Base-by-base conservation (phyloP, 2,888 invertebrate species). In the Perithous albicinctus region DNA sequence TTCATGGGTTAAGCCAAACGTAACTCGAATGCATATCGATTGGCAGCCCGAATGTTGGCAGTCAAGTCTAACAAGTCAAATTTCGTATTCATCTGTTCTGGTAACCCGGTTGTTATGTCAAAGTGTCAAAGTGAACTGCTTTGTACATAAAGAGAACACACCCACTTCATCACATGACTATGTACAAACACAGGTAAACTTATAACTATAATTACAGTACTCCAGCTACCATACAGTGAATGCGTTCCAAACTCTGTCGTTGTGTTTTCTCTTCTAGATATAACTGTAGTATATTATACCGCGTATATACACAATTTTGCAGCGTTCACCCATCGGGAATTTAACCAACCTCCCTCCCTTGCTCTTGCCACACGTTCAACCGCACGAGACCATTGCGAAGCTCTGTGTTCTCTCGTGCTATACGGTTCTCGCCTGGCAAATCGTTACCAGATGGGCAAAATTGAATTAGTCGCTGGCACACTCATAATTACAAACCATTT, bases 391-490 rank as follows among this genome's bases (percentile, higher is more conserved):
- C n/a, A 26, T 35, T 35, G 66, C 66, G 41, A n/a, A 67, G 66
- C 66, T 10, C 72, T 76, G 48, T 29, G 35, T 23, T 74, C 69
- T 43, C 29, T 64, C 64, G 48, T 61, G 7, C 26, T 3, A 41
- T 29, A n/a, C n/a, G 41, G 2, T 73, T 72, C 70, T 54, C 70
- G 35, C 77, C 81, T 84, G 85, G 59, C 84, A 86, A 88, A 87
- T 88, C 87, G 86, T 85, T 73, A 83, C 69, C 88, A 86, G 87
- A 84, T 85, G 86, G 87, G 72, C 78, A 85, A 86, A 87, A 89
- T 88, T 86, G 84, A 89, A 89, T 88, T 86, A 87, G 86, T 87
- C 84, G 82, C 81, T 69, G 85, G 79, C 80, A 84, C 85, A 85
- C 84, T 87, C 86, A 85, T 88, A 88, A 88, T 88, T 88, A 85